Evolutionary conservation across 2,113 vertebrate genomes (phyloP).

Genomic region (Oxygymnocypris stewartii): DNA sequence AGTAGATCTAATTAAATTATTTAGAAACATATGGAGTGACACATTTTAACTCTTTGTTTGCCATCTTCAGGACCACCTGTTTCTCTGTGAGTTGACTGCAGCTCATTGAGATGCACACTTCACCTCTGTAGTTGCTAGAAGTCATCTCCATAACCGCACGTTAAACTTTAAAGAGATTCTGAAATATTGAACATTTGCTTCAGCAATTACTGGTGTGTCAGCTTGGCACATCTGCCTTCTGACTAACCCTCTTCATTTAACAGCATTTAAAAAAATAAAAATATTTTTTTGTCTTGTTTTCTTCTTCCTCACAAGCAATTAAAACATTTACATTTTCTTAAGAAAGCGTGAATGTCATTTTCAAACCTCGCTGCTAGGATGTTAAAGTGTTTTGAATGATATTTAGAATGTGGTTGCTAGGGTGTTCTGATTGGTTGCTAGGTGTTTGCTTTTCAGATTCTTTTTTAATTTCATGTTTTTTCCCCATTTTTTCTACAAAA

Average conservation of each 20-base stretch:
- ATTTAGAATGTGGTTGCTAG: no score
- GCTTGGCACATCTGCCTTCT: not conserved
- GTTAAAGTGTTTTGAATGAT: no score
- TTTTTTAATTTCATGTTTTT: no score
- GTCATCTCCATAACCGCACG: not conserved
- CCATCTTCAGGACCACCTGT: not conserved
- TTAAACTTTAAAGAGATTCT: slow-evolving; percentile 10
- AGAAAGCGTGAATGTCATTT: not conserved
- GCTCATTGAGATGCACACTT: not conserved
- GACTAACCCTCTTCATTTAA: slow-evolving; percentile 1
- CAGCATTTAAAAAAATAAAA: not conserved
- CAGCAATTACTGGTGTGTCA: slow-evolving; percentile 1
- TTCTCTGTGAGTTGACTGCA: not conserved
- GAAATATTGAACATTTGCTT: slow-evolving; percentile 6
- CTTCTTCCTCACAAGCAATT: not conserved
- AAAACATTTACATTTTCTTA: not conserved
- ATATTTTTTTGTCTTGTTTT: not conserved
- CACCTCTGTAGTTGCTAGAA: not conserved
- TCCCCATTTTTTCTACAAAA: no score
- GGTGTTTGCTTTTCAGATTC: no score
- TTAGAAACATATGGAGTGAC: not conserved
- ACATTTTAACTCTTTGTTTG: not conserved
- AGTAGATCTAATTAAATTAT: not conserved
- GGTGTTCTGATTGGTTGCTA: no score
- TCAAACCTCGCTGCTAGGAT: not conserved